These are phyloP conservation scores for Formica aserva DNA, from an alignment of 2,888 invertebrate species.

Conservation along the genomic window DNA sequence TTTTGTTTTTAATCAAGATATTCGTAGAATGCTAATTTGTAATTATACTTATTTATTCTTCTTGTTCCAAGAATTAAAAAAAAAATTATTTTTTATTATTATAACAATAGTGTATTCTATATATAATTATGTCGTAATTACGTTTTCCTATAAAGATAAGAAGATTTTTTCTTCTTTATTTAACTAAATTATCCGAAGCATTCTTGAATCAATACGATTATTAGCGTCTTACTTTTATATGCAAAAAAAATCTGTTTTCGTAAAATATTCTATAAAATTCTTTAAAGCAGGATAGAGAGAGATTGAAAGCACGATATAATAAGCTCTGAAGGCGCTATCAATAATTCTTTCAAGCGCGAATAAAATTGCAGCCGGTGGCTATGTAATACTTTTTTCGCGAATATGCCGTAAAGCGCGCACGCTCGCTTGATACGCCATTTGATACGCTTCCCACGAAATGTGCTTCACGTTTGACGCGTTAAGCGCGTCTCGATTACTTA, in stretches of 20 bases:
- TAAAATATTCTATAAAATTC: constrained; percentile 16
- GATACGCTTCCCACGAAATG: constrained; percentile 41
- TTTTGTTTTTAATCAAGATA: neutral
- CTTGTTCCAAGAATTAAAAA: neutral
- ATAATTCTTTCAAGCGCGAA: constrained; percentile 33
- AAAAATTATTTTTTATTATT: neutral
- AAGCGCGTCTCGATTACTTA: constrained; percentile 49
- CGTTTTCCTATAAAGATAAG: neutral
- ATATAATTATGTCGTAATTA: neutral
- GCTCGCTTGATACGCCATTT: constrained; percentile 8
- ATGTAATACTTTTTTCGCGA: constrained; percentile 26
- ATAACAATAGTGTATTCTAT: neutral
- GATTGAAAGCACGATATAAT: constrained; percentile 31
- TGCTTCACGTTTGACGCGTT: constrained; percentile 45
- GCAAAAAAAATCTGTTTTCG: constrained; percentile 10
- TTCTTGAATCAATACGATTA: neutral
- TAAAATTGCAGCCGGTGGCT: constrained; percentile 46
- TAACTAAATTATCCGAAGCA: neutral
- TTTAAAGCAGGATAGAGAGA: constrained; percentile 6
- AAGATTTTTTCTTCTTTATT: neutral
- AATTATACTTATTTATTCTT: neutral
- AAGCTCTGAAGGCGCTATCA: constrained; percentile 33
- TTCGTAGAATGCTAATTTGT: neutral
- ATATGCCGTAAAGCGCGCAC: neutral
- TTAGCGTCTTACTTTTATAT: neutral